A percentile compares a stretch with the other conserved stretches of the same genome.
phyloP scores from a whole-genome alignment of 2,888 invertebrate genomes.

The Orthosia gothica region DNA sequence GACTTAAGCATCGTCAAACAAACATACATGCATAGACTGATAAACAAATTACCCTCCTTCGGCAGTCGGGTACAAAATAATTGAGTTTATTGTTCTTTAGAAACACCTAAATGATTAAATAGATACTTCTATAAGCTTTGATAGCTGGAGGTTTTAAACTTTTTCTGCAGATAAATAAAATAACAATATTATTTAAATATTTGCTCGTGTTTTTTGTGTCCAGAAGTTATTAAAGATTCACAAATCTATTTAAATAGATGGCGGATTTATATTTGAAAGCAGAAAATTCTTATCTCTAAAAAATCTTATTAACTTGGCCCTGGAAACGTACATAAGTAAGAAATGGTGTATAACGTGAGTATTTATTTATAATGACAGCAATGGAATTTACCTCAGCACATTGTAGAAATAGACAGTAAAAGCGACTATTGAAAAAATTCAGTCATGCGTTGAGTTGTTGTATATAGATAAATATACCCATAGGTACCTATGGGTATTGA shows the following conservation, averaged over 20 bases:
- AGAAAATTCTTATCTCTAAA: background rate
- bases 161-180: background rate
- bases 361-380: constrained; percentile 24
- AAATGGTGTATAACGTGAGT: background rate
- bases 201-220: background rate
- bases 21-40: too few species aligned
- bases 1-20: too few species aligned
- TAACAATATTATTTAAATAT: background rate
- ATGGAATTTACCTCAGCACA: constrained; percentile 32
- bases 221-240: background rate
- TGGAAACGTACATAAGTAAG: constrained; percentile 12
- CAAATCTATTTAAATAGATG: background rate
- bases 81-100: background rate
- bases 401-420: constrained; percentile 18
- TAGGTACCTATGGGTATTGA: constrained; percentile 16
- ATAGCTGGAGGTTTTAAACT: background rate
- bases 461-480: constrained; percentile 12
- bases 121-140: too few species aligned
- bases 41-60: background rate
- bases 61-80: too few species aligned
- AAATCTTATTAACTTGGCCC: background rate
- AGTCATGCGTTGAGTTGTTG: constrained; percentile 56
- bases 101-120: background rate
- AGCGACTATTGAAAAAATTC: constrained; percentile 52
- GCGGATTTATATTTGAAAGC: background rate